Base-by-base conservation (phyloP, 1,140 invertebrate species). In the Brachionus angularis region DNA sequence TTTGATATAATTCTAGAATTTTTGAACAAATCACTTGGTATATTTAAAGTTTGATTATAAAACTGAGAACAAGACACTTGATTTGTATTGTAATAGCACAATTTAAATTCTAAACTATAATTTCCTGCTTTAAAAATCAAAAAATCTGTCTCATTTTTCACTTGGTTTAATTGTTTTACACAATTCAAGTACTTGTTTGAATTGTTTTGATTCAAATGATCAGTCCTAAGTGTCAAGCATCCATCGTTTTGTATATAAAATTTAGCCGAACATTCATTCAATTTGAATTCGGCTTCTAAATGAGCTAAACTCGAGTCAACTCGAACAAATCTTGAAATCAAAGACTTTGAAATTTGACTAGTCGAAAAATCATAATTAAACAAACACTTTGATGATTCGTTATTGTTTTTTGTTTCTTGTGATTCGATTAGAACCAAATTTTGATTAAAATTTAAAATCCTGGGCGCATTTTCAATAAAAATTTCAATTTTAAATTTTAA, bases 181-280 rank as follows among this genome's bases (percentile, higher is more conserved):
- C 39, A 42, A 42, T 42, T 10, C 10, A 16, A 42, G 10, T 10
- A 16, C 10, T 16, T 42, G 39, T 42, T 16, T 10, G 10, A 14
- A 1, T 46, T 27, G 23, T 31, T 58, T 42, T 58, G n/a, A 12
- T 58, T 58, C 18, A 39, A 36, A 14, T 42, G 53, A 23, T 36
- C 36, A 23, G 36, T 12, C 4, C 21, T 12, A 12, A 67, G 18
- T 16, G 16, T 67, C 5, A 67, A 33, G 29, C 62, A 67, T 14
- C 62, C 62, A 50, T n/a, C 16, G 25, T 67, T 67, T 4, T 33
- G 16, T 16, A 67, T 67, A 33, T 47, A 47, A 18, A 67, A 67
- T 5, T 46, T 50, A 0, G 42, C 42, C 18, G 27, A 33, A 25
- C 42, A 67, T 16, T 64, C 12, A 23, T 25, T 5, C 23, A 34